Evolutionary conservation across 2,888 invertebrate species (phyloP).

Genomic region (Acanthoscelides obtectus): DNA sequence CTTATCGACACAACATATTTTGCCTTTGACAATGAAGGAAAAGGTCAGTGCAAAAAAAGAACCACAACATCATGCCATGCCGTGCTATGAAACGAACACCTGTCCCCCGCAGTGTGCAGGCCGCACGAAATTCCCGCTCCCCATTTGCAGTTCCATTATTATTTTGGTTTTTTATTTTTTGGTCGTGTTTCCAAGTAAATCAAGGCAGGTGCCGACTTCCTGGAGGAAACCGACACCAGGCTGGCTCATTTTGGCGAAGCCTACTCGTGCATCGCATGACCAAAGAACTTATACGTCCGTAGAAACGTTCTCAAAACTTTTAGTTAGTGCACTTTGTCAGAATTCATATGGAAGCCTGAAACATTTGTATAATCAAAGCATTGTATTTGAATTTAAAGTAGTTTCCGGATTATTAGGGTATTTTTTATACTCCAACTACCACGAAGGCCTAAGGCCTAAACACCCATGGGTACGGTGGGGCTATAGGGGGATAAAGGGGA

Average conservation of each 20-base stretch:
- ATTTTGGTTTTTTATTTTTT: neutral
- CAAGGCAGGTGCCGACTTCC: neutral
- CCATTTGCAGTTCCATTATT: neutral
- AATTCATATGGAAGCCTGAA: too few relatives aligned
- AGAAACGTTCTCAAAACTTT: too few relatives aligned
- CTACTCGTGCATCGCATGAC: neutral
- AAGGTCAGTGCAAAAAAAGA: neutral
- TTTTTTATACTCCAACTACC: too few relatives aligned
- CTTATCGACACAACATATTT: neutral
- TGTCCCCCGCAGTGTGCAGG: neutral
- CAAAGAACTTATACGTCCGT: neutral
- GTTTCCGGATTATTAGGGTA: too few relatives aligned
- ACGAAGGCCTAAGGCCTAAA: too few relatives aligned
- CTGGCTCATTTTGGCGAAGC: neutral
- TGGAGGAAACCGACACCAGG: neutral
- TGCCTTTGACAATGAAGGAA: neutral
- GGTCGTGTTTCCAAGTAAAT: neutral
- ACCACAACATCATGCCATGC: neutral
- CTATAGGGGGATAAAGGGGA: too few relatives aligned
- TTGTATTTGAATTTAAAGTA: too few relatives aligned
- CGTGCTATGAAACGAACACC: neutral
- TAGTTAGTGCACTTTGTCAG: too few relatives aligned
- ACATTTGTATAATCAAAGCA: too few relatives aligned
- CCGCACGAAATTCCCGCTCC: neutral
- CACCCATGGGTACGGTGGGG: too few relatives aligned